Evolutionary conservation across 37 sponge, comb jelly and placozoan genomes (phyloP).

Genomic region (Beroe forskalii): DNA sequence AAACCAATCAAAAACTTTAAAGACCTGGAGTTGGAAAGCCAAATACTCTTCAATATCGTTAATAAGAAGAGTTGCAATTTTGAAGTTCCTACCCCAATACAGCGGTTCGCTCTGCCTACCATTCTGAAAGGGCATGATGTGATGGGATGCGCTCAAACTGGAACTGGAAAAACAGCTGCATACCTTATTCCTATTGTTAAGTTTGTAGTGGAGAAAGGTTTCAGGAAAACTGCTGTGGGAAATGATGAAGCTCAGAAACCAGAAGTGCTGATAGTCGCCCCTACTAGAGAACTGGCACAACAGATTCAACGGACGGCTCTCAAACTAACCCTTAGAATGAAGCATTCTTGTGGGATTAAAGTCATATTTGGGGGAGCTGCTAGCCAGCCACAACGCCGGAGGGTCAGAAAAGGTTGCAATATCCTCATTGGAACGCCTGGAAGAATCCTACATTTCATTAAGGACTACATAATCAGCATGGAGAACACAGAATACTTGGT

Average conservation of each 20-base stretch:
- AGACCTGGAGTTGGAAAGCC: neutral
- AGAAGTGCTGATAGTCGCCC: conserved; percentile 85
- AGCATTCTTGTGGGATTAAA: conserved; percentile 69
- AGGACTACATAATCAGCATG: conserved; percentile 83
- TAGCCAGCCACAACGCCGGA: conserved; percentile 80
- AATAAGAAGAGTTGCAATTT: neutral
- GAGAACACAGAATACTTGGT: conserved; percentile 96
- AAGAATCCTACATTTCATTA: conserved; percentile 81
- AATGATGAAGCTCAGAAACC: conserved; percentile 69
- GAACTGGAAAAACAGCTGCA: conserved; percentile 99
- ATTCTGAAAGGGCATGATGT: conserved; percentile 96
- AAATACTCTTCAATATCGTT: neutral
- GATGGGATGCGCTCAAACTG: conserved; percentile 97
- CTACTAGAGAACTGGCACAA: conserved; percentile 92
- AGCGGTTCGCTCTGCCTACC: conserved; percentile 83
- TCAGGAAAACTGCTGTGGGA: conserved; percentile 74
- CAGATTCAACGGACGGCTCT: conserved; percentile 87
- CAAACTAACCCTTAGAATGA: conserved; percentile 79
- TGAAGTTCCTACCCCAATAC: conserved; percentile 89
- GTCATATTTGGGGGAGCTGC: conserved; percentile 86
- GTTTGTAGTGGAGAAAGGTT: conserved; percentile 84
- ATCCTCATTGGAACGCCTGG: conserved; percentile 95
- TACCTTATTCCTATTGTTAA: conserved; percentile 89
- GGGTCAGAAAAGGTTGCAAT: conserved; percentile 83
- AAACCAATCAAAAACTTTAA: neutral